phyloP scores from a whole-genome alignment of 2,113 vertebrate genomes.

The Rhea americana region DNA sequence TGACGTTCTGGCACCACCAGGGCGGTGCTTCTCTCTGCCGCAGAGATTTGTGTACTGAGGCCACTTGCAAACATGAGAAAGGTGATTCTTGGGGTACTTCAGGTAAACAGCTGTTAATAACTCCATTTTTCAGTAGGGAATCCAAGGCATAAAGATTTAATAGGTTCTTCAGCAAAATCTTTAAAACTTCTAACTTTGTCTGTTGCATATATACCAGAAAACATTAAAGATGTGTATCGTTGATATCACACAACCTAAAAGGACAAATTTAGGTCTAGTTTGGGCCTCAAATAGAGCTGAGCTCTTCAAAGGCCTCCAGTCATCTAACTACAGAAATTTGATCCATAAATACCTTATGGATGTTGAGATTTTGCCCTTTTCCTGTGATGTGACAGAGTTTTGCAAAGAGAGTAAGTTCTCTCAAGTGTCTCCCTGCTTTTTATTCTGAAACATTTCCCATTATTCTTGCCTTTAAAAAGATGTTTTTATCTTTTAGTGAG shows the following conservation, averaged over 20 bases:
- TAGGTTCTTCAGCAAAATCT: neutral
- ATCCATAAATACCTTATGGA: neutral
- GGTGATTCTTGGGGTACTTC: neutral
- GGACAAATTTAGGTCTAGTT: neutral
- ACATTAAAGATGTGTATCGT: accelerated
- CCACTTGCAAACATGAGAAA: neutral
- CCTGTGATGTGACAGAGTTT: neutral
- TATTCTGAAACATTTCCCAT: neutral
- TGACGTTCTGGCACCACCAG: neutral
- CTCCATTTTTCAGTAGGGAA: neutral
- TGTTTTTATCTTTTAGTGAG: neutral
- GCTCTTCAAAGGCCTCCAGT: neutral
- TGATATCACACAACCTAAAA: neutral
- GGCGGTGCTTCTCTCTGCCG: neutral
- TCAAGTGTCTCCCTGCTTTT: neutral
- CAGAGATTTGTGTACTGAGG: neutral
- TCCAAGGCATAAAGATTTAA: neutral
- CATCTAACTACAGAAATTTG: neutral
- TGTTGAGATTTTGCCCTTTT: neutral
- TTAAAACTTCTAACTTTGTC: neutral
- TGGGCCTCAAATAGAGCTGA: neutral
- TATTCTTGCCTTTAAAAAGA: neutral
- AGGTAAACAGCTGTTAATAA: neutral
- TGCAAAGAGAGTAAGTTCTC: neutral
- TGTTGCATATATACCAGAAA: neutral